phyloP scores from a whole-genome alignment of 1,140 invertebrate species.

The Papilio glaucus region DNA sequence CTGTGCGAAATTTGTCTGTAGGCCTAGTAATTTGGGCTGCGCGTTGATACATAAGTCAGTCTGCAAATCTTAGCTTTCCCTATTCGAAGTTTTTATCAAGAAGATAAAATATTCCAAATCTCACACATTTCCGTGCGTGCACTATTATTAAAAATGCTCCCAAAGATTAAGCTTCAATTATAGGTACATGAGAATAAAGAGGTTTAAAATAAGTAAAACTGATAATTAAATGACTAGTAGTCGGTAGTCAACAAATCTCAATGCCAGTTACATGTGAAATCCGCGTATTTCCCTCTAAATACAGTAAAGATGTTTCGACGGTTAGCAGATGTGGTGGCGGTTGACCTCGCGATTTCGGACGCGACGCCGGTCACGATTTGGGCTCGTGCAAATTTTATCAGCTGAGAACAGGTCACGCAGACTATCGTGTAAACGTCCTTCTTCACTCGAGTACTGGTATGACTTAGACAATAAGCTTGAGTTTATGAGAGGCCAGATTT shows the following conservation, averaged over 20 bases:
- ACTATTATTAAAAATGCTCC: too few relatives aligned
- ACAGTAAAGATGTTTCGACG: not conserved
- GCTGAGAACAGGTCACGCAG: constrained; percentile 32
- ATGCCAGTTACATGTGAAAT: constrained; percentile 13
- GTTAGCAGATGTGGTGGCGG: constrained; percentile 32
- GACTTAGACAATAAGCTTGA: not conserved
- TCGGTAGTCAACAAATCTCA: not conserved
- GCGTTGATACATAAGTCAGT: too few relatives aligned
- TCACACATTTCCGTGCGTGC: too few relatives aligned
- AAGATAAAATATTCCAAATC: too few relatives aligned
- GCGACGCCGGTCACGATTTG: constrained; percentile 25
- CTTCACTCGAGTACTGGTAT: not conserved
- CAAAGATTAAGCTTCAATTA: too few relatives aligned
- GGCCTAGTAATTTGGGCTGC: too few relatives aligned
- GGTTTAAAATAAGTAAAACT: not conserved
- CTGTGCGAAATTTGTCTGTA: too few relatives aligned
- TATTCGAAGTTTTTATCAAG: too few relatives aligned
- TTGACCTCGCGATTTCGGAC: constrained; percentile 28
- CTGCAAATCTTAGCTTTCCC: too few relatives aligned
- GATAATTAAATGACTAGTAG: constrained; percentile 9
- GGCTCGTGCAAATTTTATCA: constrained; percentile 37
- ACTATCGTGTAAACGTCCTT: not conserved
- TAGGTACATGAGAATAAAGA: too few relatives aligned
- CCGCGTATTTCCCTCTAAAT: constrained; percentile 13
- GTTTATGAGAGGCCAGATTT: not conserved